phyloP scores from a whole-genome alignment of 1,140 invertebrate genomes.

The Drosophila quadrilineata region DNA sequence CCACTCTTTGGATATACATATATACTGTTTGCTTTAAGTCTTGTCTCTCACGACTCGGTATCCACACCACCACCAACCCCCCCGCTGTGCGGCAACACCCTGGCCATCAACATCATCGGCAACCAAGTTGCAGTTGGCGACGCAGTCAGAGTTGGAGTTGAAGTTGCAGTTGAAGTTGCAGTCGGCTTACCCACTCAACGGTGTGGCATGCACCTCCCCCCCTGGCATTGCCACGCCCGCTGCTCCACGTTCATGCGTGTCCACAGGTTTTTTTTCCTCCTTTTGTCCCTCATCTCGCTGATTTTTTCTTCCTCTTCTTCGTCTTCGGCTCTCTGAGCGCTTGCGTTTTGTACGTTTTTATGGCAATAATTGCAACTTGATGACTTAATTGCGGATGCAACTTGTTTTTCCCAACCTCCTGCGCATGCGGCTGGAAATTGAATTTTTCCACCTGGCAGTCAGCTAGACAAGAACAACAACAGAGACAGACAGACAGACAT shows the following conservation, averaged over 20 bases:
- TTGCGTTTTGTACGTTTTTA: constrained; percentile 79
- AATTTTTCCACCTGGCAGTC: constrained; percentile 79
- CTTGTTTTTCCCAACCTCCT: constrained; percentile 72
- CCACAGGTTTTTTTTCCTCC: constrained; percentile 63
- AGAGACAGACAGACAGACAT: too few species aligned
- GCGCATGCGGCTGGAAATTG: constrained; percentile 60
- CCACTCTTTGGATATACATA: too few species aligned
- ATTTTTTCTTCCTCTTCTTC: too few species aligned
- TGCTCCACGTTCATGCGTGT: constrained; percentile 76
- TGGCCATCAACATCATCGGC: too few species aligned
- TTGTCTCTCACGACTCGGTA: constrained; percentile 49
- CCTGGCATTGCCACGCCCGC: neutral
- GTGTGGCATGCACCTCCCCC: constrained; percentile 4
- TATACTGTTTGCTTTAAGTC: constrained; percentile 44
- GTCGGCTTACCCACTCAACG: constrained; percentile 10
- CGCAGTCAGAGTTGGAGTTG: constrained; percentile 13
- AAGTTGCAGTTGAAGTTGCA: constrained; percentile 9
- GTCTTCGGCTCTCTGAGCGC: too few species aligned
- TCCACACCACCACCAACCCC: constrained; percentile 24
- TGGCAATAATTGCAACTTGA: constrained; percentile 80
- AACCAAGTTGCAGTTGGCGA: constrained; percentile 1
- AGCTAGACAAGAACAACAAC: too few species aligned
- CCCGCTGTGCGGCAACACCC: constrained; percentile 73
- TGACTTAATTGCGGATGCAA: constrained; percentile 80
- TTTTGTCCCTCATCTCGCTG: too few species aligned